Conservation (phyloP, 2,797 vertebrate genomes). For the Synanceia verrucosa region DNA sequence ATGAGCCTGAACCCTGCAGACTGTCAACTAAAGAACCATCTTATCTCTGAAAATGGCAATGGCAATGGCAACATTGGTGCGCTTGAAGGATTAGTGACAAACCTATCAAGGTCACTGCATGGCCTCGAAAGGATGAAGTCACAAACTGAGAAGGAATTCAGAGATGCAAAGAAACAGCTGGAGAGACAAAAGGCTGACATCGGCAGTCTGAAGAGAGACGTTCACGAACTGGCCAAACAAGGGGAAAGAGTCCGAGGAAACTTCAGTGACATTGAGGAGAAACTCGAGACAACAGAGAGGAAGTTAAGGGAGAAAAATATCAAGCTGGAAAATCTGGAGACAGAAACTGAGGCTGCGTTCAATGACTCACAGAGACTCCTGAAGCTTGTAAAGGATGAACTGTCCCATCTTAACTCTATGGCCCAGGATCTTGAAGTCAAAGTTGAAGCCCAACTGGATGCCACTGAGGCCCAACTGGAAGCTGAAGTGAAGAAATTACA, state of each 20-base stretch:
- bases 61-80: neutral
- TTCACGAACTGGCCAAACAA: neutral
- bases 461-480: neutral
- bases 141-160: neutral
- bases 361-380: slow-evolving; percentile 1
- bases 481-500: neutral
- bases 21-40: neutral
- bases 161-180: neutral
- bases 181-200: neutral
- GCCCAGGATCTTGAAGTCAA: neutral
- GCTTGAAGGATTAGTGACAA: neutral
- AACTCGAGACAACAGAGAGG: neutral
- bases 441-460: neutral
- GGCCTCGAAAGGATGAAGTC: neutral
- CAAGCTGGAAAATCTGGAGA: slow-evolving; percentile 4
- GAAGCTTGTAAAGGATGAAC: neutral
- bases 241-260: neutral
- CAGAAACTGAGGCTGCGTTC: neutral
- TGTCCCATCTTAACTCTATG: neutral
- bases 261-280: neutral
- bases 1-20: neutral
- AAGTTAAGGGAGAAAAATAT: neutral
- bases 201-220: neutral
- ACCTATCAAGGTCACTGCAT: neutral
- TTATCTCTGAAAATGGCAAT: slow-evolving; percentile 3